Evolutionary conservation across 23 tunicate species (phyloP).

Genomic region (Corella eumyota): DNA sequence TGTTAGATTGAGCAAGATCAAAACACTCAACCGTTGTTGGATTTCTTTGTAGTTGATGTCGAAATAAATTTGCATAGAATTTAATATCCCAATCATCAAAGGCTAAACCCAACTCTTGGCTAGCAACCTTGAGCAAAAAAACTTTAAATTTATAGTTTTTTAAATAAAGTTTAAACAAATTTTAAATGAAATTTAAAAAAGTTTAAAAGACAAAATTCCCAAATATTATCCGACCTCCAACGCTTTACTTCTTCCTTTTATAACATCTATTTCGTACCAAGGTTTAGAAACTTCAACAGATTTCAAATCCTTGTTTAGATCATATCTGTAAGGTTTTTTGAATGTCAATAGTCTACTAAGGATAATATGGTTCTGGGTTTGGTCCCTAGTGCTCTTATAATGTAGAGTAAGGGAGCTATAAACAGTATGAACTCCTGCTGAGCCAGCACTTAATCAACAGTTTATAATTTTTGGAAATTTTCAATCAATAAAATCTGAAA

Average conservation of each 20-base stretch:
- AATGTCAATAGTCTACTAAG: too few species aligned
- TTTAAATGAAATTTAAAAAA: too few species aligned
- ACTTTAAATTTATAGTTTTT: neutral
- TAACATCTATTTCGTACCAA: constrained; percentile 63
- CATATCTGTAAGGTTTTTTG: too few species aligned
- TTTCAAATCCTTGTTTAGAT: too few species aligned
- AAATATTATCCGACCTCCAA: constrained; percentile 13
- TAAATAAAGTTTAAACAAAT: neutral
- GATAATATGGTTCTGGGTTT: too few species aligned
- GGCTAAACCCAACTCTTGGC: constrained; percentile 44
- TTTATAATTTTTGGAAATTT: too few species aligned
- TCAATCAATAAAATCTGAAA: too few species aligned
- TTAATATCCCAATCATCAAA: constrained; percentile 84
- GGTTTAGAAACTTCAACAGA: neutral
- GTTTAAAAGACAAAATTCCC: too few species aligned
- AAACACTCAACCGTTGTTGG: constrained; percentile 87
- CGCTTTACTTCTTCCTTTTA: constrained; percentile 20
- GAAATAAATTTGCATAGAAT: constrained; percentile 58
- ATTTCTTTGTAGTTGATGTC: constrained; percentile 32
- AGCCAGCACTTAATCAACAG: too few species aligned
- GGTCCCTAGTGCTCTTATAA: too few species aligned
- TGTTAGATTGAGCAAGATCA: constrained; percentile 88
- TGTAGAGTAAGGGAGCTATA: too few species aligned
- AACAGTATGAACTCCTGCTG: too few species aligned
- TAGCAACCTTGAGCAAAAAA: constrained; percentile 25